phyloP scores from a whole-genome alignment of 2,888 invertebrate species.

The Pemphredon lugubris region DNA sequence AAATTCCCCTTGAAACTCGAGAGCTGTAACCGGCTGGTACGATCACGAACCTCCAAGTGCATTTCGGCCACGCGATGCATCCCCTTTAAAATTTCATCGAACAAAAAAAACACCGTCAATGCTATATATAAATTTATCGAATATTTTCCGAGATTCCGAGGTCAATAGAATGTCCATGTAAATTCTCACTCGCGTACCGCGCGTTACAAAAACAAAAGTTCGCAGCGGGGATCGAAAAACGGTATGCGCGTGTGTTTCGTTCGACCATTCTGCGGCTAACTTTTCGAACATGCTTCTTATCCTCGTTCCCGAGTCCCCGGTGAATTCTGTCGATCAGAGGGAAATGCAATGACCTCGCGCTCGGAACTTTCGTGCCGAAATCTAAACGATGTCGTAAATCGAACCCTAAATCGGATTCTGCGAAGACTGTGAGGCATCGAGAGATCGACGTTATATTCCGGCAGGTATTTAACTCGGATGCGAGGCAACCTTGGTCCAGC shows the following conservation, averaged over 20 bases:
- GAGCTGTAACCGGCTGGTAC: constrained; percentile 28
- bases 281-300: too few relatives aligned
- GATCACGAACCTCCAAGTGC: constrained; percentile 35
- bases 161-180: constrained; percentile 28
- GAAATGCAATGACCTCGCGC: too few relatives aligned
- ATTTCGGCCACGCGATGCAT: constrained; percentile 38
- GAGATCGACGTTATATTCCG: constrained; percentile 5
- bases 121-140: constrained; percentile 38
- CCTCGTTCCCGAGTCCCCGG: too few relatives aligned
- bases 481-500: constrained; percentile 16
- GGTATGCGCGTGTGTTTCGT: too few relatives aligned
- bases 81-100: constrained; percentile 49
- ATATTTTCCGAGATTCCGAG: constrained; percentile 39
- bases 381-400: constrained; percentile 21
- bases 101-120: constrained; percentile 6
- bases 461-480: constrained; percentile 40
- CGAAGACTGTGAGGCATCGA: not conserved
- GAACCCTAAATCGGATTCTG: constrained; percentile 28
- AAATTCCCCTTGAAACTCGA: constrained; percentile 63
- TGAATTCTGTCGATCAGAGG: too few relatives aligned
- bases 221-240: too few relatives aligned
- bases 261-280: too few relatives aligned
- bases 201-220: too few relatives aligned
- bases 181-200: not conserved
- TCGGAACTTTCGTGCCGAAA: too few relatives aligned